Evolutionary conservation across 1,140 invertebrate genomes (phyloP), one percentile per base, ranked within the genome.

Genomic region (Drosophila tsacasi): DNA sequence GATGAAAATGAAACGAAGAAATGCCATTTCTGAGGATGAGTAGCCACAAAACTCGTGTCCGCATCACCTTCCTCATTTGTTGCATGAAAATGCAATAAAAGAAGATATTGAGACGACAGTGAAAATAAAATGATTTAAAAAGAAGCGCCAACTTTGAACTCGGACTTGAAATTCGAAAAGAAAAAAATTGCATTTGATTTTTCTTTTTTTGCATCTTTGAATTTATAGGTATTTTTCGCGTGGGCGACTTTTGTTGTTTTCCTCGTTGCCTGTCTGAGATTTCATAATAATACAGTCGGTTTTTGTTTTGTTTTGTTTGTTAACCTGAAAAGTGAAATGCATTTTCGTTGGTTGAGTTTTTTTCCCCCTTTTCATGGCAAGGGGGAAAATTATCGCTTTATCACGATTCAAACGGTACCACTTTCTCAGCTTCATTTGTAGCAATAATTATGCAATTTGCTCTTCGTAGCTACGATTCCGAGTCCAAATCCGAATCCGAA

Each of bases 361-460:
- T 54, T 40, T 55, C n/a, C 13, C 10, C 35, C 35, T 35, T 40
- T 32, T 47, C 50, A n/a, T 42, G 37, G 67, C n/a, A n/a, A 46
- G 50, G 55, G 60, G 79, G 73, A 59, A 89, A 89, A 89, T 89
- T 89, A 89, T 89, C 84, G 84, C 84, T 89, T 89, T 89, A 89
- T 89, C 84, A 89, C 84, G 84, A 89, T 89, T 89, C 84, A 89
- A 89, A 90, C 84, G 84, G 85, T 89, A 84, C 84, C 81, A 89
- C 84, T 89, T 89, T 87, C 83, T 87, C 87, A 84, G 81, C 84
- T 89, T 90, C 84, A 89, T 89, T 89, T 89, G 84, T 81, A 76
- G 81, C 81, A 89, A 89, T 89, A 89, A 89, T 89, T 89, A 89
- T 89, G 84, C 84, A 89, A 89, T 89, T 89, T 90, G 85, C 85